phyloP scores from a whole-genome alignment of 2,888 invertebrate species.

The Habroteleia sp. region DNA sequence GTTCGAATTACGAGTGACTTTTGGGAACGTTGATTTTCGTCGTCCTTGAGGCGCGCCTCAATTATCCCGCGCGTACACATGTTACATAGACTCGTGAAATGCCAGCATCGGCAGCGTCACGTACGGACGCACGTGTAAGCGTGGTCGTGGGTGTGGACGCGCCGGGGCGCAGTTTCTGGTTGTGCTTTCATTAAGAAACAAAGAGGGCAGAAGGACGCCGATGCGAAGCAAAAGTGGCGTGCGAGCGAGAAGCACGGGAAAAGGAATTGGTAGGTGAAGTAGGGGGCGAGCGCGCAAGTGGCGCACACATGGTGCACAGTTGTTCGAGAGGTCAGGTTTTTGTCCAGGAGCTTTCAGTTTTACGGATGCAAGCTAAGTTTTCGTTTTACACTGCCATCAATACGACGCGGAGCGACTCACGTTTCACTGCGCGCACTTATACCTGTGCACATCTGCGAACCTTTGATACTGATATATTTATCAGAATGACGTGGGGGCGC shows the following conservation, averaged over 20 bases:
- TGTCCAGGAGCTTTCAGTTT: slow-evolving; percentile 77
- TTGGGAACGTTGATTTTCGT: slow-evolving; percentile 29
- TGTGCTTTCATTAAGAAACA: slow-evolving; percentile 64
- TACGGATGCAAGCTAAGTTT: slow-evolving; percentile 72
- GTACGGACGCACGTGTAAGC: slow-evolving; percentile 47
- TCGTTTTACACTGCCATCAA: slow-evolving; percentile 61
- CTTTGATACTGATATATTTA: slow-evolving; percentile 51
- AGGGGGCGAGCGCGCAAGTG: slow-evolving; percentile 74
- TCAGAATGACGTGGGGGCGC: slow-evolving; percentile 10
- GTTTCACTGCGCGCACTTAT: slow-evolving; percentile 45
- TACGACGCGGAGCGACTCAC: slow-evolving; percentile 53
- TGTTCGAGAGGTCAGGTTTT: slow-evolving; percentile 81
- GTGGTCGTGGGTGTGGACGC: slow-evolving; percentile 54
- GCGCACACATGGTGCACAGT: slow-evolving; percentile 80
- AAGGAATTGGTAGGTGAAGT: slow-evolving; percentile 60
- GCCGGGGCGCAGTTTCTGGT: slow-evolving; percentile 50
- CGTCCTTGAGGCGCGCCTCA: slow-evolving; percentile 52
- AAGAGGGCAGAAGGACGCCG: slow-evolving; percentile 55
- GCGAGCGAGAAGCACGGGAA: slow-evolving; percentile 52
- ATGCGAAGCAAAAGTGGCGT: slow-evolving; percentile 51
- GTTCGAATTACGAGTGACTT: too few relatives aligned
- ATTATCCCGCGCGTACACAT: slow-evolving; percentile 54
- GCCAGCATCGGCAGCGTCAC: slow-evolving; percentile 20
- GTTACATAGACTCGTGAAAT: slow-evolving; percentile 52
- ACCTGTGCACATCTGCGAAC: slow-evolving; percentile 57